Conservation (phyloP, 2,797 vertebrate species). For the Lophura swinhoii region DNA sequence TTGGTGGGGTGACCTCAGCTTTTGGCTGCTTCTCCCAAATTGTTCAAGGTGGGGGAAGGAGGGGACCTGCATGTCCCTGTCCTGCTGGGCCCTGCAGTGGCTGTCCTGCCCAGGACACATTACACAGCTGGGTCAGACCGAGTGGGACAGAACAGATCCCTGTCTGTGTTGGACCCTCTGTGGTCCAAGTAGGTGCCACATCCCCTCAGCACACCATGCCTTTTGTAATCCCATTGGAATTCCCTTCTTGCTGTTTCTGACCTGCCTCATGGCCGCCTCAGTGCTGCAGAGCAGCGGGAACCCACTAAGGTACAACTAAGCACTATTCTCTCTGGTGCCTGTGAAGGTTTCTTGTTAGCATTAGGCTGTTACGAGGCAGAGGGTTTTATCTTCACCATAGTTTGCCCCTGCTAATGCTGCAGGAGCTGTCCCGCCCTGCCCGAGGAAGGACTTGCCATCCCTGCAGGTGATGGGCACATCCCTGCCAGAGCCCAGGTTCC, state of each 20-base stretch:
- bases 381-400: accelerated
- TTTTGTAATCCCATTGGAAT: not conserved
- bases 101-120: not conserved
- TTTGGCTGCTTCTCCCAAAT: constrained; percentile 12
- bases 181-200: not conserved
- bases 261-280: accelerated
- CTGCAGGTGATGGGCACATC: not conserved
- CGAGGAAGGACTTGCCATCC: not conserved
- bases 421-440: not conserved
- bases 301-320: no score
- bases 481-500: not conserved
- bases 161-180: not conserved
- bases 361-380: not conserved
- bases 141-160: not conserved
- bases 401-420: not conserved
- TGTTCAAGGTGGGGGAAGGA: not conserved
- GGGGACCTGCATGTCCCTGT: not conserved
- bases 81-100: not conserved
- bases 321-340: not conserved
- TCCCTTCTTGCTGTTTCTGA: no score
- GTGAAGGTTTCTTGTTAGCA: not conserved
- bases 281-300: not conserved
- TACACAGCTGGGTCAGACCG: not conserved
- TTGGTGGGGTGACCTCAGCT: not conserved
- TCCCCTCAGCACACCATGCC: not conserved